phyloP scores from a whole-genome alignment of 2,888 invertebrate species.

The Timema cristinae region DNA sequence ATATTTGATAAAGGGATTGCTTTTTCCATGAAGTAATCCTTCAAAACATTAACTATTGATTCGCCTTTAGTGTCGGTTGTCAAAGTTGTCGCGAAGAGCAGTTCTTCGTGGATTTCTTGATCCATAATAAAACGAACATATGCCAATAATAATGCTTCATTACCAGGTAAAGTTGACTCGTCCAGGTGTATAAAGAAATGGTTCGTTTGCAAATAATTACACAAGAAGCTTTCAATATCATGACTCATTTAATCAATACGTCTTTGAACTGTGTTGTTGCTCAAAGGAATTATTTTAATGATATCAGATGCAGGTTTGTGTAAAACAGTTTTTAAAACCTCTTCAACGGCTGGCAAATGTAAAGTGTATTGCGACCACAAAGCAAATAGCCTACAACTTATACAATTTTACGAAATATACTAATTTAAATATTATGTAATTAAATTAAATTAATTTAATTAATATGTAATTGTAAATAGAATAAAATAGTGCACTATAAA shows the following conservation, averaged over 20 bases:
- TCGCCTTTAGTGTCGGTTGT: slow-evolving; percentile 40
- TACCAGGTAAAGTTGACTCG: slow-evolving; percentile 37
- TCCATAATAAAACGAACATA: slow-evolving; percentile 23
- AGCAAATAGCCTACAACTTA: background rate
- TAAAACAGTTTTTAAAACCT: slow-evolving; percentile 36
- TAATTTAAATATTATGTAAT: too few species aligned
- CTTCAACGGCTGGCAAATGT: slow-evolving; percentile 37
- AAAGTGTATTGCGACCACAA: slow-evolving; percentile 16
- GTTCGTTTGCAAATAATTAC: slow-evolving; percentile 35
- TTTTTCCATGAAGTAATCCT: slow-evolving; percentile 34
- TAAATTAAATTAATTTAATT: too few species aligned
- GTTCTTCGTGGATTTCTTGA: slow-evolving; percentile 40
- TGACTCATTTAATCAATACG: slow-evolving; percentile 38
- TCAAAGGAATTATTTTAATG: slow-evolving; percentile 39
- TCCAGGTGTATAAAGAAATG: slow-evolving; percentile 43
- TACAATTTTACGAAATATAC: too few species aligned
- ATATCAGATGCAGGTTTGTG: slow-evolving; percentile 38
- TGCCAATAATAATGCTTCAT: too few species aligned
- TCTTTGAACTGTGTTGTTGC: slow-evolving; percentile 39
- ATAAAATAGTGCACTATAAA: too few species aligned
- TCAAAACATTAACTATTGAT: slow-evolving; percentile 38
- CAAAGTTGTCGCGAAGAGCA: slow-evolving; percentile 40
- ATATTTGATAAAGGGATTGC: slow-evolving; percentile 35
- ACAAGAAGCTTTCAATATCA: slow-evolving; percentile 39
- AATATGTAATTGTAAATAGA: too few species aligned